Percentiles rank a stretch among this genome's conserved stretches.
These are phyloP conservation scores for Diaphora mendica DNA, from an alignment of 2,888 invertebrate genomes.

Conservation along the genomic window DNA sequence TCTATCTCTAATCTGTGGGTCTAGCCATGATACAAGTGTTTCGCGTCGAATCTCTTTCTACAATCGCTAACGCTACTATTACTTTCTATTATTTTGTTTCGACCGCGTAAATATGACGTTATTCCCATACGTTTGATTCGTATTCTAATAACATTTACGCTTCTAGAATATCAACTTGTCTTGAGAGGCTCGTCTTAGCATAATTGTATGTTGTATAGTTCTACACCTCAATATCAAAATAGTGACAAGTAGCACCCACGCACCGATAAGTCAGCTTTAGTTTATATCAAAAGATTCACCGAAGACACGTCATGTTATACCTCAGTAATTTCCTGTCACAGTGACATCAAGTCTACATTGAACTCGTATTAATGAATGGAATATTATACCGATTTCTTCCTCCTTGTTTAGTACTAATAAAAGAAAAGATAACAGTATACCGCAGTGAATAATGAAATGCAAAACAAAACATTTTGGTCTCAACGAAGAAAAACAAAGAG, in stretches of 20 bases:
- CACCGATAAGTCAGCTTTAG: constrained; percentile 10
- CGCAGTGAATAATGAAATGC: not conserved
- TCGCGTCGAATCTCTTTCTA: no score
- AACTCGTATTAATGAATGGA: constrained; percentile 2
- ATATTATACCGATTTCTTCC: not conserved
- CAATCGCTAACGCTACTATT: no score
- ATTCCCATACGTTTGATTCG: no score
- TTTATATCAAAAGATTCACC: constrained; percentile 15
- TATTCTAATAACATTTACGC: no score
- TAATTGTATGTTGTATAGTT: not conserved
- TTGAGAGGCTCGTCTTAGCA: not conserved
- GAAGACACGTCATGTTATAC: constrained; percentile 9
- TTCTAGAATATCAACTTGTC: no score
- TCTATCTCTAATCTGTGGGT: not conserved
- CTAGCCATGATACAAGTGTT: no score
- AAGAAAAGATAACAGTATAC: not conserved
- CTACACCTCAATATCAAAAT: no score
- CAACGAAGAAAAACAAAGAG: not conserved
- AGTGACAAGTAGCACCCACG: constrained; percentile 2
- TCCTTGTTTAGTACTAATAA: not conserved
- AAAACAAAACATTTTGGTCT: not conserved
- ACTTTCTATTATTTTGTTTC: no score
- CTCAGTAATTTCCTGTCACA: constrained; percentile 6
- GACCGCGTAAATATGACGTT: no score
- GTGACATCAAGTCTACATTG: constrained; percentile 5